Base-by-base conservation (phyloP, 2,888 invertebrate genomes). In the Andrena hattorfiana region DNA sequence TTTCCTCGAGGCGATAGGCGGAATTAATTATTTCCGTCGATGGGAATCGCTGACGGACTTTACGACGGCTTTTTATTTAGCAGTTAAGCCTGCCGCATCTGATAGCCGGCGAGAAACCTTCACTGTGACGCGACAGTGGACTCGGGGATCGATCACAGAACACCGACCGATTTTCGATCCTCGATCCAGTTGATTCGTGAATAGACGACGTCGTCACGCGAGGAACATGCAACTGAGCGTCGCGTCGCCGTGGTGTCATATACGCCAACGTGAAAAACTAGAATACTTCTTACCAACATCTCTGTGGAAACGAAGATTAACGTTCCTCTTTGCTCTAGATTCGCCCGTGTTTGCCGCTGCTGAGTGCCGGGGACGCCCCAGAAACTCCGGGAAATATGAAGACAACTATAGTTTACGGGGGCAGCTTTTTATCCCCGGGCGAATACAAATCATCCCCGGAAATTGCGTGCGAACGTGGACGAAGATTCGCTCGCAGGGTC, bases 291-390 rank as follows among this genome's bases (percentile, higher is more conserved):
- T 85, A 75, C 78, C 32, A 67, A 81, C 80, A 71, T 84, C 84
- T 78, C 84, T 48, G 66, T 74, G 51, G 64, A 80, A 87, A 87
- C 84, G 87, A 87, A 87, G 87, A 87, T 85, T 85, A 87, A 87
- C 87, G 87, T 74, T 51, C 79, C 78, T 67, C 77, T 84, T 74
- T 76, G 77, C 81, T 71, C 75, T 54, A 72, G 70, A 87, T 87
- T 81, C 85, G 56, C 70, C 77, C 51, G 60, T 70, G 77, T 67
- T 72, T 60, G 60, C 69, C 54, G 23, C 49, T 56, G 77, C 70
- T 42, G 77, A 67, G 69, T 83, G 83, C 74, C 68, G 75, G 56
- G 54, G 72, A 73, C 69, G 81, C 72, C 60, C 62, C 77, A 48
- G 72, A 54, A 84, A 85, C 78, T 82, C 71, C 26, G 78, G 73